These are phyloP conservation scores for Eutolmus rufibarbis DNA, from an alignment of 2,888 invertebrate species.

Conservation along the genomic window DNA sequence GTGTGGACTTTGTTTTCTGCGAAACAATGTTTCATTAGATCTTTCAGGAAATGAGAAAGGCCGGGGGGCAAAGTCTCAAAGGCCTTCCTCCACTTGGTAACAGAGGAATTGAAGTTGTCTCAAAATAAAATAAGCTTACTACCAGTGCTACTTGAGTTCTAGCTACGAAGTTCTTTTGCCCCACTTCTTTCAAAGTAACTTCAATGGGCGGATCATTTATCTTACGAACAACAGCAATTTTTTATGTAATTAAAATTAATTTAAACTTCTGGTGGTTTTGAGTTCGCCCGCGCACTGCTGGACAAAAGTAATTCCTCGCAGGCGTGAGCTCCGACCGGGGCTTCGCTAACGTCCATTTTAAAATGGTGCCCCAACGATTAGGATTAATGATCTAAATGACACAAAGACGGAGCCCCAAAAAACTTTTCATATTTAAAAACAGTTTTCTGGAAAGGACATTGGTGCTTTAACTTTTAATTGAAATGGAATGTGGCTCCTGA, in stretches of 20 bases:
- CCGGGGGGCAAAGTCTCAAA: not conserved
- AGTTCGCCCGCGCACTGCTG: not conserved
- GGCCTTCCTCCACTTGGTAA: not conserved
- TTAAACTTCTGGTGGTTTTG: conserved; percentile 8
- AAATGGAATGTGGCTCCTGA: not conserved
- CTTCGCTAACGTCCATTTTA: not conserved
- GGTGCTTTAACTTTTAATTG: conserved; percentile 8
- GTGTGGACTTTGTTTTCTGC: not conserved
- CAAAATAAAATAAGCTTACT: not conserved
- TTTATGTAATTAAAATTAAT: conserved; percentile 33
- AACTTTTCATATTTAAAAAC: conserved; percentile 40
- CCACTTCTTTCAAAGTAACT: not conserved
- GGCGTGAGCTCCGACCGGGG: not conserved
- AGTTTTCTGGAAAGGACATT: conserved; percentile 26
- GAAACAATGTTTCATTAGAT: not conserved
- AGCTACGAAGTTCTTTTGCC: not conserved
- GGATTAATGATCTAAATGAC: conserved; percentile 38
- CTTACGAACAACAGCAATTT: conserved; percentile 8
- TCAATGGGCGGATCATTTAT: conserved; percentile 19
- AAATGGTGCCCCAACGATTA: conserved; percentile 24
- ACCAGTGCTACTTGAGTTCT: not conserved
- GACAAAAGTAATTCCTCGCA: not conserved
- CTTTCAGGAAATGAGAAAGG: not conserved
- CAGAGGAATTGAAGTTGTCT: not conserved
- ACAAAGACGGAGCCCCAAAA: conserved; percentile 6